Percentiles rank a stretch among this genome's conserved stretches.
phyloP scores from a whole-genome alignment of 2,113 vertebrate species.

The Ceuthmochares aereus region DNA sequence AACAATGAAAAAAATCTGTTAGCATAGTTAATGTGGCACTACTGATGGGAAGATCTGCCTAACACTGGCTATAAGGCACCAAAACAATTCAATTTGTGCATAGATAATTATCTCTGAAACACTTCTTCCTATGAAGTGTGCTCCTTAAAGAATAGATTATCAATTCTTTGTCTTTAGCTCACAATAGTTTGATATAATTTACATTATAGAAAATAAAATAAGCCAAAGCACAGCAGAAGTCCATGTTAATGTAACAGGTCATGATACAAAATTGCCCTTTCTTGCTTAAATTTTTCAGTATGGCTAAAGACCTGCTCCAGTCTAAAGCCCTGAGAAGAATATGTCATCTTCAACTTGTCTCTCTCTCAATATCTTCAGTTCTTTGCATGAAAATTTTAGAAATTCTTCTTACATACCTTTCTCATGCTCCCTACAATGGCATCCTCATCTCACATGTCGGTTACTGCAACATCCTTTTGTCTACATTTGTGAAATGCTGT shows the following conservation, averaged over 20 bases:
- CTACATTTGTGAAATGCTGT: not conserved
- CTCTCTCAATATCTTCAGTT: not conserved
- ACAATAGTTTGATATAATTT: not conserved
- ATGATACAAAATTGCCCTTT: not conserved
- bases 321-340: not conserved
- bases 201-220: not conserved
- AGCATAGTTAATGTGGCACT: not conserved
- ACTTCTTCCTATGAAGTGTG: not conserved
- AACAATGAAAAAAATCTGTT: not conserved
- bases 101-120: not conserved
- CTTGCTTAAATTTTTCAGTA: not conserved
- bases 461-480: not conserved
- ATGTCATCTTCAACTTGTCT: not conserved
- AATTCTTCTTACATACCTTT: not conserved
- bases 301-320: not conserved
- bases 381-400: not conserved
- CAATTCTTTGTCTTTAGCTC: not conserved
- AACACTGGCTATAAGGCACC: not conserved
- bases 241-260: not conserved
- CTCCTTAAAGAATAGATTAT: not conserved
- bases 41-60: not conserved
- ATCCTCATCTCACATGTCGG: not conserved
- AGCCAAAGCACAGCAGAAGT: not conserved
- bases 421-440: accelerated
- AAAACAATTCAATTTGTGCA: not conserved